Evolutionary conservation across 2,113 vertebrate species (phyloP).

Genomic region (Rutilus rutilus): DNA sequence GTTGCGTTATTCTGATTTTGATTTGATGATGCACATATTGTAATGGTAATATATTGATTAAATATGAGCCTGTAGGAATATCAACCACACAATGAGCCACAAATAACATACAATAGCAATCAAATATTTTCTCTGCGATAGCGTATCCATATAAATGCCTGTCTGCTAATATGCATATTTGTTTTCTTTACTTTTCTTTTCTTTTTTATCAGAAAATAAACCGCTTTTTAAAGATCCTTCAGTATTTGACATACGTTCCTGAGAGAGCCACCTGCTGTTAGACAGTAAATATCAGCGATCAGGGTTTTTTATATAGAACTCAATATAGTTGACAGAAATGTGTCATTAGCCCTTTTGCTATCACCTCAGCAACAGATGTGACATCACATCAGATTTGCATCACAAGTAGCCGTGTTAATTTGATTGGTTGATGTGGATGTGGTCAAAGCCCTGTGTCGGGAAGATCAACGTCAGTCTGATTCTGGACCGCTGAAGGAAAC

Average conservation of each 20-base stretch:
- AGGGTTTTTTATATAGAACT: not conserved
- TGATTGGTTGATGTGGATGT: not conserved
- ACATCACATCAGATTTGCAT: slow-evolving; percentile 35
- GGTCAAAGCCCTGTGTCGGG: not conserved
- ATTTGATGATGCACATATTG: slow-evolving; percentile 50
- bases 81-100: slow-evolving; percentile 34
- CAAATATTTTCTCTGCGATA: not conserved
- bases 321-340: not conserved
- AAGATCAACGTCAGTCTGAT: not conserved
- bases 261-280: slow-evolving; percentile 69
- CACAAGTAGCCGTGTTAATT: not conserved
- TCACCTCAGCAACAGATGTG: not conserved
- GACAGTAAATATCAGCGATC: slow-evolving; percentile 3
- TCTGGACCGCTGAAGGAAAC: not conserved
- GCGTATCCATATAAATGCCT: not conserved
- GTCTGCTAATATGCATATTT: slow-evolving; percentile 20
- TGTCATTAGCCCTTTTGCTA: slow-evolving; percentile 53
- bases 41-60: not conserved
- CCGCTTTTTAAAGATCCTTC: slow-evolving; percentile 50
- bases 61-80: not conserved
- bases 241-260: slow-evolving; percentile 69
- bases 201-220: slow-evolving; percentile 55
- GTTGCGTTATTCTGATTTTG: slow-evolving; percentile 48
- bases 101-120: slow-evolving; percentile 36
- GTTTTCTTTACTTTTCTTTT: slow-evolving; percentile 46